These are phyloP conservation scores for Lepilemur septentrionalis DNA, from an alignment of 2,797 vertebrate genomes.

Conservation along the genomic window DNA sequence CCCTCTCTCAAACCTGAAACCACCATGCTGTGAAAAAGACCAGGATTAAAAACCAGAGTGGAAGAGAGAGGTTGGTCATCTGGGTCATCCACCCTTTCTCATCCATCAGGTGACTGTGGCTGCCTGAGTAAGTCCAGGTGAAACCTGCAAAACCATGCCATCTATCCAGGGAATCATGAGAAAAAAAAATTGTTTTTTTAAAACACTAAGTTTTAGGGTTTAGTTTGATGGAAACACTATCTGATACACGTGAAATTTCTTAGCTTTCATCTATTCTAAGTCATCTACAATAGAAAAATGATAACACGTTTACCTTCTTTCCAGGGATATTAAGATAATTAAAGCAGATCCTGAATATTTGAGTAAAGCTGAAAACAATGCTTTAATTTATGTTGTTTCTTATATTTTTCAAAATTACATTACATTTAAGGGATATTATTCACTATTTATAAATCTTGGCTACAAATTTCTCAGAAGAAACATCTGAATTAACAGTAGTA, in stretches of 20 bases:
- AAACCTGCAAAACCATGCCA: neutral
- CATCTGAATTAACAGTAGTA: neutral
- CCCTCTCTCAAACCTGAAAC: neutral
- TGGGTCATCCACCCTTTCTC: neutral
- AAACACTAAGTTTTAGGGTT: neutral
- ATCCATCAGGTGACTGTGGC: neutral
- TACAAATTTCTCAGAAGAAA: neutral
- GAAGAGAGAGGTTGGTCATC: neutral
- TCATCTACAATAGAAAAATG: neutral
- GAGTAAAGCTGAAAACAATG: constrained; percentile 5
- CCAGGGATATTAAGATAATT: neutral
- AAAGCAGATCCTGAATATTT: neutral
- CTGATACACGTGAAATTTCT: neutral
- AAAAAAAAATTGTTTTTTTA: neutral
- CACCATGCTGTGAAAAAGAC: neutral
- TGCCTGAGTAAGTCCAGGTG: neutral
- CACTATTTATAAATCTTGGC: neutral
- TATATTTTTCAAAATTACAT: constrained; percentile 1
- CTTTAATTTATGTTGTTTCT: neutral
- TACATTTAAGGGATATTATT: neutral
- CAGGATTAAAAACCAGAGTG: neutral
- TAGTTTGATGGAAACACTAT: neutral
- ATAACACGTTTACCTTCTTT: neutral
- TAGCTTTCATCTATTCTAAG: neutral
- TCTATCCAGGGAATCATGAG: neutral